Percentiles rank a stretch among this genome's conserved stretches.
Evolutionary conservation across 2,797 vertebrate species (phyloP).

Genomic region (Schizopygopsis malacanthus): DNA sequence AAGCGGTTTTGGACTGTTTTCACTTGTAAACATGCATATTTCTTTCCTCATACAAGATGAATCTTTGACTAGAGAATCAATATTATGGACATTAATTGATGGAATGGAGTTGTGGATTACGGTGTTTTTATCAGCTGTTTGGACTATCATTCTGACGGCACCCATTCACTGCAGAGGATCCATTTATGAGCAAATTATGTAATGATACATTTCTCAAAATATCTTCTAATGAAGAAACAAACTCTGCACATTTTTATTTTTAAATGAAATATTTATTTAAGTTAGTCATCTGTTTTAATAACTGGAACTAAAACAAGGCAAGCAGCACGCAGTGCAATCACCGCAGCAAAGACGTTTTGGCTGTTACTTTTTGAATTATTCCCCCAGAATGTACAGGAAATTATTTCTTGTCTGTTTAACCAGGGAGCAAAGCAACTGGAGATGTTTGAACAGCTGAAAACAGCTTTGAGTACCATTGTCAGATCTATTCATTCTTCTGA

Average conservation of each 20-base stretch:
- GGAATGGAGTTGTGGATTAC: too few relatives aligned
- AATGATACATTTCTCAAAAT: background rate
- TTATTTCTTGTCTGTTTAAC: background rate
- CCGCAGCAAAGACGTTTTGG: background rate
- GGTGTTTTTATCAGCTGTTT: background rate
- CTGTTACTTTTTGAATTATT: background rate
- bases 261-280: background rate
- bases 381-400: background rate
- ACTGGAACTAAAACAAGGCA: too few relatives aligned
- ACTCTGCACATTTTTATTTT: background rate
- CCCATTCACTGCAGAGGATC: background rate
- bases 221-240: background rate
- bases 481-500: constrained; percentile 11
- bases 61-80: background rate
- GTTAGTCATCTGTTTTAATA: background rate
- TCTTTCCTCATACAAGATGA: background rate
- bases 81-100: background rate
- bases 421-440: background rate
- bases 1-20: too few relatives aligned
- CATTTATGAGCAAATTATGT: background rate
- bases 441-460: constrained; percentile 13
- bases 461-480: constrained; percentile 6
- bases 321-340: background rate
- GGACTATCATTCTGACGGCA: background rate
- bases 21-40: background rate